phyloP scores from a whole-genome alignment of 2,888 invertebrate genomes.

The Salticus scenicus region DNA sequence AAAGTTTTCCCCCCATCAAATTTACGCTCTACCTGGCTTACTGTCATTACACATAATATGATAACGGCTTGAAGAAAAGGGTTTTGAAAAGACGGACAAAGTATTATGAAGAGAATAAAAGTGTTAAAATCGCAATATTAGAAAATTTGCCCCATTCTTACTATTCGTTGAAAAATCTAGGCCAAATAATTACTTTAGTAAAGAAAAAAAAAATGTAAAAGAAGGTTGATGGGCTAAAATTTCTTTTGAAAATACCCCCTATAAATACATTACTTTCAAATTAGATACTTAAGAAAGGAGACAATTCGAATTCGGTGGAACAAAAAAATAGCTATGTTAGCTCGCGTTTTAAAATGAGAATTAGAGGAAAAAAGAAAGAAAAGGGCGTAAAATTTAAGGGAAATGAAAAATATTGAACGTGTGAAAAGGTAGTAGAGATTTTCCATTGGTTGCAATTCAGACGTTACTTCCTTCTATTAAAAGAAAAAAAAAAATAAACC shows the following conservation, averaged over 20 bases:
- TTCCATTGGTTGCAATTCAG: too few relatives aligned
- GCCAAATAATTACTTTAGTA: constrained; percentile 15
- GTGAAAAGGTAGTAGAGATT: too few relatives aligned
- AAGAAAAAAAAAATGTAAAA: too few relatives aligned
- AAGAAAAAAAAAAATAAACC: too few relatives aligned
- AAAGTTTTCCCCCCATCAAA: not conserved
- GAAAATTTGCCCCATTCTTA: not conserved
- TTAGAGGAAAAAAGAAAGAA: not conserved
- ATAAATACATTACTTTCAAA: constrained; percentile 5
- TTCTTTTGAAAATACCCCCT: not conserved
- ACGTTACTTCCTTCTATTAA: too few relatives aligned
- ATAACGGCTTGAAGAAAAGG: constrained; percentile 8
- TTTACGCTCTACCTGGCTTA: constrained; percentile 3
- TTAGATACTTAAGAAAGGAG: constrained; percentile 6
- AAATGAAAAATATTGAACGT: not conserved
- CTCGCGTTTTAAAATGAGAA: not conserved
- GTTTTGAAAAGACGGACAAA: not conserved
- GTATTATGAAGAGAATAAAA: not conserved
- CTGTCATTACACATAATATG: constrained; percentile 15
- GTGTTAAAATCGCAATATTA: constrained; percentile 7
- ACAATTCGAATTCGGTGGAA: not conserved
- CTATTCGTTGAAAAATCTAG: not conserved
- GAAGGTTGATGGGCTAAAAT: not conserved
- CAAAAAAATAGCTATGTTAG: not conserved
- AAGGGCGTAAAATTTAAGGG: not conserved